These are phyloP conservation scores for Zaprionus kolodkinae DNA, from an alignment of 1,140 invertebrate species.

Conservation along the genomic window DNA sequence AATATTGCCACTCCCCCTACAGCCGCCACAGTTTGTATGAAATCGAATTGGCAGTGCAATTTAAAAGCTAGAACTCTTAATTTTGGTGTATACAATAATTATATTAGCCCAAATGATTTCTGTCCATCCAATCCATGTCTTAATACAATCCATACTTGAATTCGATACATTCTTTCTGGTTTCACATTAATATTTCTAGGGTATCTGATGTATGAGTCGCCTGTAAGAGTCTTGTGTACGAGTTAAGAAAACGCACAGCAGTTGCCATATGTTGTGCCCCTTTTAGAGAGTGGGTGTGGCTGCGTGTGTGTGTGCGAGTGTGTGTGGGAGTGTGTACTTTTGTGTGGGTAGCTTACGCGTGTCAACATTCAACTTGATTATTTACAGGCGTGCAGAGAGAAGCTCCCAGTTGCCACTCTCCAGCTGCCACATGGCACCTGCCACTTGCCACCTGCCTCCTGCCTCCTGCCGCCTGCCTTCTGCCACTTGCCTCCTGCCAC, in stretches of 20 bases:
- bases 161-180: too few species aligned
- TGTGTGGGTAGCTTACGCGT: constrained; percentile 43
- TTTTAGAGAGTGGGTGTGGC: neutral
- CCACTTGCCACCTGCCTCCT: constrained; percentile 14
- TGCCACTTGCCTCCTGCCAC: constrained; percentile 21
- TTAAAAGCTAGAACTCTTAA: too few species aligned
- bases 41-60: too few species aligned
- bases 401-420: constrained; percentile 5
- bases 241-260: neutral
- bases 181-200: too few species aligned
- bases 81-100: too few species aligned
- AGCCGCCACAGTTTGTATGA: too few species aligned
- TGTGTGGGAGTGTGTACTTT: neutral
- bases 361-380: constrained; percentile 58
- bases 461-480: neutral
- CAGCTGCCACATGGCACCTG: neutral
- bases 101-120: too few species aligned
- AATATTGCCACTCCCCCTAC: too few species aligned
- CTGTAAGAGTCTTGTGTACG: neutral
- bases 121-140: too few species aligned
- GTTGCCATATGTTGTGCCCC: constrained; percentile 11
- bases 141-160: too few species aligned
- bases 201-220: neutral
- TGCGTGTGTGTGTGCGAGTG: neutral
- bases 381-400: constrained; percentile 34